Conservation (phyloP, 2,888 invertebrate species). For the Pemphredon lugubris region DNA sequence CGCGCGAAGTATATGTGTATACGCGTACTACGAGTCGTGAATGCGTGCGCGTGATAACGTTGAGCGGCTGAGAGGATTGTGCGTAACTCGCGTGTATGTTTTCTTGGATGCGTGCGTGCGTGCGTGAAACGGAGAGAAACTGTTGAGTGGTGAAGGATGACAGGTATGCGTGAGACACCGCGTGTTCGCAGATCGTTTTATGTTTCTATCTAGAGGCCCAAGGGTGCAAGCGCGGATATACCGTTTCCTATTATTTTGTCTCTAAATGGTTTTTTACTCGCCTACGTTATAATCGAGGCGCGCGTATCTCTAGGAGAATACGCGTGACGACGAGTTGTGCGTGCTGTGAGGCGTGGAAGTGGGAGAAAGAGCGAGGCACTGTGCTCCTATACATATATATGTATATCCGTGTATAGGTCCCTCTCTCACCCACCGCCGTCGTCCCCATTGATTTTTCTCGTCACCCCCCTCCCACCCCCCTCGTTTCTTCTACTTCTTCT, state of each 20-base stretch:
- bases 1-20: slow-evolving; percentile 4
- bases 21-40: not conserved
- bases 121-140: not conserved
- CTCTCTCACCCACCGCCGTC: slow-evolving; percentile 44
- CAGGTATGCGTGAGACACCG: no score
- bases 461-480: slow-evolving; percentile 21
- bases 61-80: not conserved
- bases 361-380: slow-evolving; percentile 48
- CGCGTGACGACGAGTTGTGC: not conserved
- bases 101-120: not conserved
- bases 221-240: not conserved
- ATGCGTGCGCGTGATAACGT: not conserved
- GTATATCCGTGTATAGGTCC: slow-evolving; percentile 57
- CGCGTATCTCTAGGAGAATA: slow-evolving; percentile 4
- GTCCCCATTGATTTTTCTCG: slow-evolving; percentile 31
- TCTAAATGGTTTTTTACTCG: slow-evolving; percentile 13
- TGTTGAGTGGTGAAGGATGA: not conserved
- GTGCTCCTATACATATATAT: slow-evolving; percentile 59
- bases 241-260: not conserved
- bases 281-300: slow-evolving; percentile 16
- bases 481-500: slow-evolving; percentile 20
- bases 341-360: slow-evolving; percentile 12
- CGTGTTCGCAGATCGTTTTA: no score
- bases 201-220: no score
- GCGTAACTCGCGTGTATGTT: not conserved